Conservation (phyloP, 2,797 vertebrate species). For the Bovichtus diacanthus region DNA sequence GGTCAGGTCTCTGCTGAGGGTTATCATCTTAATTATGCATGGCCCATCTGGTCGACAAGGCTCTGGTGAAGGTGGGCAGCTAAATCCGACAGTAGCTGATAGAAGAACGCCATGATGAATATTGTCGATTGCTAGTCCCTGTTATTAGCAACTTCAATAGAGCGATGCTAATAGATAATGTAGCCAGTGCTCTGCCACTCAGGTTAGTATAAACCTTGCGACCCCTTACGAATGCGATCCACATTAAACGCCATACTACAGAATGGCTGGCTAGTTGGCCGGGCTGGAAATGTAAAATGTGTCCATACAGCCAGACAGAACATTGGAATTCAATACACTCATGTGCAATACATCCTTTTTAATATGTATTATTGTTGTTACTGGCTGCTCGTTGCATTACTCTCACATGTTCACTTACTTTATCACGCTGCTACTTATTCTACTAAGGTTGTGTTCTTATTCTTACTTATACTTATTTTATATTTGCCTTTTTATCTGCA, state of each 20-base stretch:
- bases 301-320: neutral
- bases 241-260: neutral
- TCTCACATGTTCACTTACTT: too few relatives aligned
- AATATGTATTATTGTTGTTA: too few relatives aligned
- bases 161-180: constrained; percentile 16
- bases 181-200: neutral
- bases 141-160: constrained; percentile 12
- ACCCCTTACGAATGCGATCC: neutral
- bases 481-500: too few relatives aligned
- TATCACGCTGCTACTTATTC: too few relatives aligned
- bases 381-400: too few relatives aligned
- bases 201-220: neutral
- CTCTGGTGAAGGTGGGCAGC: constrained; percentile 67
- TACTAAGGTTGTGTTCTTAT: too few relatives aligned
- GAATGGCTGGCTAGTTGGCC: neutral
- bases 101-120: constrained; percentile 55
- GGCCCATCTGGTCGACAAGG: constrained; percentile 67
- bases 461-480: too few relatives aligned
- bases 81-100: constrained; percentile 54
- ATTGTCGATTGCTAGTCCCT: constrained; percentile 26
- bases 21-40: constrained; percentile 81
- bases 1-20: constrained; percentile 72
- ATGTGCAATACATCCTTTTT: too few relatives aligned
- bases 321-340: too few relatives aligned
- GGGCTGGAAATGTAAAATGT: neutral